Percentiles rank a stretch among this genome's conserved stretches.
Conservation (phyloP, 2,888 invertebrate genomes). For the Gymnoscelis rufifasciata region DNA sequence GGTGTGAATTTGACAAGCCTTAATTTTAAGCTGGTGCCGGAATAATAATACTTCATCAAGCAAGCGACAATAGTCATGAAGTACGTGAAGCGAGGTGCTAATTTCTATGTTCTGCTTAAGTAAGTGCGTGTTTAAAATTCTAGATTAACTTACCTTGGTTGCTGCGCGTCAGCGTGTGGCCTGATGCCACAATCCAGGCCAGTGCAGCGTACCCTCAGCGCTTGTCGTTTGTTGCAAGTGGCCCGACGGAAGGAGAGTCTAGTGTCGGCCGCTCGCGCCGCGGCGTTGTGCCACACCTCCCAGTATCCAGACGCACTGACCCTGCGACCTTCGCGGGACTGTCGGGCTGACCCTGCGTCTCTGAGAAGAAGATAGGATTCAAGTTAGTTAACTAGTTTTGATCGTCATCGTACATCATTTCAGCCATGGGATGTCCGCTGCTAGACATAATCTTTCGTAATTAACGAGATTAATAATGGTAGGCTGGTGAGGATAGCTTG, state of each 20-base stretch:
- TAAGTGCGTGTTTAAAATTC: no score
- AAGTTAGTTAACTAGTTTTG: background rate
- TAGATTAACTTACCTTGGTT: slow-evolving; percentile 79
- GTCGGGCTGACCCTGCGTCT: slow-evolving; percentile 62
- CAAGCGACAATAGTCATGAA: no score
- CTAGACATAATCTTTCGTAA: no score
- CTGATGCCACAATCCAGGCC: slow-evolving; percentile 85
- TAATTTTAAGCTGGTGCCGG: no score
- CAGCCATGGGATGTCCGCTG: no score
- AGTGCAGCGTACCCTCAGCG: slow-evolving; percentile 83
- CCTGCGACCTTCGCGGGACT: slow-evolving; percentile 64
- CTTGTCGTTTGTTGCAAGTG: slow-evolving; percentile 80
- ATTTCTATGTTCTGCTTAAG: background rate
- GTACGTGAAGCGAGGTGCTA: slow-evolving; percentile 1
- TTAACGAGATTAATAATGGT: no score
- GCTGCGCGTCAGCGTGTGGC: slow-evolving; percentile 81
- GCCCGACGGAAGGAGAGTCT: slow-evolving; percentile 83
- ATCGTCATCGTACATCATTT: no score
- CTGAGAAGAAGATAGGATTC: slow-evolving; percentile 32
- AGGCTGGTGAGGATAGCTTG: no score
- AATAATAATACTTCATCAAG: no score
- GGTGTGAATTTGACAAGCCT: no score
- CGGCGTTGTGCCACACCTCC: slow-evolving; percentile 79
- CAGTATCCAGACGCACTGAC: slow-evolving; percentile 73
- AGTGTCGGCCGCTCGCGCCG: slow-evolving; percentile 75